Conservation (phyloP, 2,113 vertebrate species). For the Beaufortia kweichowensis region DNA sequence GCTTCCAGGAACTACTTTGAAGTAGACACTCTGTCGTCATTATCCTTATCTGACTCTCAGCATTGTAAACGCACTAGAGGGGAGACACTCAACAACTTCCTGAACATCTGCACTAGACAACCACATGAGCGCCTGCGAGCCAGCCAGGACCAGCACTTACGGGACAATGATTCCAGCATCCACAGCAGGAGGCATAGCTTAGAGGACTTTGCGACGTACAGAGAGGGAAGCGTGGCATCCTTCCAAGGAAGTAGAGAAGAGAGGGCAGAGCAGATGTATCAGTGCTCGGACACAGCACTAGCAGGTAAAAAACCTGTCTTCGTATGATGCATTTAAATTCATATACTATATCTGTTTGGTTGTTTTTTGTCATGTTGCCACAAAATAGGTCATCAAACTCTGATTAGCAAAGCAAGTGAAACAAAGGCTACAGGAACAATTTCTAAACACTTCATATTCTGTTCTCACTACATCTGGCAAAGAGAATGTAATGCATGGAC, state of each 20-base stretch:
- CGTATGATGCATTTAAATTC: neutral
- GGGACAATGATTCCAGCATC: conserved; percentile 77
- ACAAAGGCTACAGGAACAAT: conserved; percentile 39
- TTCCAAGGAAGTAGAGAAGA: conserved; percentile 86
- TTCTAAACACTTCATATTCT: conserved; percentile 68
- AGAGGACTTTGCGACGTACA: conserved; percentile 86
- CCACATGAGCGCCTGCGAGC: conserved; percentile 72
- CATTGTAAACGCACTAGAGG: conserved; percentile 86
- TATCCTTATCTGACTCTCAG: conserved; percentile 87
- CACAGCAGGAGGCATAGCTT: conserved; percentile 84
- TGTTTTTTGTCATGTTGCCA: neutral
- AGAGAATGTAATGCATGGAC: conserved; percentile 75
- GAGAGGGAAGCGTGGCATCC: conserved; percentile 87
- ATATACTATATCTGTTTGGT: neutral
- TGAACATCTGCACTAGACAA: conserved; percentile 84
- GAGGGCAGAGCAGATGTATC: conserved; percentile 73
- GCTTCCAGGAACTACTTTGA: conserved; percentile 85
- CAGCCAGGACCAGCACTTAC: conserved; percentile 72
- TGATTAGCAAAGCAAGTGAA: neutral
- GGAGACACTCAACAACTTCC: conserved; percentile 81
- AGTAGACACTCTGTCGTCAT: conserved; percentile 84
- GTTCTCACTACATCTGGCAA: conserved; percentile 76
- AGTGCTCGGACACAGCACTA: conserved; percentile 75
- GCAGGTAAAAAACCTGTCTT: conserved; percentile 76
- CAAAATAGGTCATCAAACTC: no score